Conservation (phyloP, 1,140 invertebrate genomes). For the Ceratina australensis region DNA sequence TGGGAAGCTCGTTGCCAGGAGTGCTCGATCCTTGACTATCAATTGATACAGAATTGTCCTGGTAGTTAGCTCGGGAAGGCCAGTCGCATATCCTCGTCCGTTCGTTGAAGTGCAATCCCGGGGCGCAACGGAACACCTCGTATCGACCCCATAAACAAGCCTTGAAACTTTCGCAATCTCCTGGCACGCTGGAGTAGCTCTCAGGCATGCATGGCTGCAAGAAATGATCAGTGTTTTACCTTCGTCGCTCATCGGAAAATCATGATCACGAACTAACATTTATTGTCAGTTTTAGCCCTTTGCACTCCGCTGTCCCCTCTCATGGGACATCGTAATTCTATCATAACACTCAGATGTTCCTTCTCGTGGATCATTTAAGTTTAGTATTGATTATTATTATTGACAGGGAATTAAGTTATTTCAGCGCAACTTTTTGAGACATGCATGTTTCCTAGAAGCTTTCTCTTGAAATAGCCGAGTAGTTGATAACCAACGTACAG, state of each 20-base stretch:
- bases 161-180: conserved; percentile 87
- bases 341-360: no score
- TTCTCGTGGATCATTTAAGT: no score
- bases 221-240: not conserved
- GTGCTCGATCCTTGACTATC: not conserved
- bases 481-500: no score
- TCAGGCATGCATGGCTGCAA: conserved; percentile 82
- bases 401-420: no score
- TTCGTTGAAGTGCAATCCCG: conserved; percentile 89
- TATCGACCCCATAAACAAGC: conserved; percentile 89
- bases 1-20: not conserved
- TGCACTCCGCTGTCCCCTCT: no score
- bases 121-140: conserved; percentile 85
- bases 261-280: not conserved
- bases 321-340: no score
- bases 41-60: conserved; percentile 54
- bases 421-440: no score
- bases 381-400: no score
- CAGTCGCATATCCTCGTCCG: conserved; percentile 88
- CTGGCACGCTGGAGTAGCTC: conserved; percentile 82
- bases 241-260: no score
- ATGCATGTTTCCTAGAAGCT: no score
- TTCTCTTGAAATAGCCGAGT: no score
- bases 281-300: no score
- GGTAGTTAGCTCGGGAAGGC: conserved; percentile 86